Base-by-base conservation (phyloP, 1,140 invertebrate species). In the Diuraphis noxia region DNA sequence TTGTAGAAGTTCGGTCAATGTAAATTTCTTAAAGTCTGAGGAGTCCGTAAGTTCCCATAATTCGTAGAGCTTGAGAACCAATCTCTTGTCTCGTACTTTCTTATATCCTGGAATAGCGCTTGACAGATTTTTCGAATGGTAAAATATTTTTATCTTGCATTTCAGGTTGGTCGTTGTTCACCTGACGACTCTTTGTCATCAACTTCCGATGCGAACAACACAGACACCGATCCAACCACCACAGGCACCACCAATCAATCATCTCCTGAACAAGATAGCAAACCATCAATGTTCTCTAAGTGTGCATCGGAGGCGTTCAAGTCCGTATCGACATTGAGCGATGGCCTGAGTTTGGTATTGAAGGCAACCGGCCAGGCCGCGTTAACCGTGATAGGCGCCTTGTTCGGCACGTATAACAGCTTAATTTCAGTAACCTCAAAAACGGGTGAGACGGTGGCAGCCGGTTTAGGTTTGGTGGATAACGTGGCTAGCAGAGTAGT, bases 401-500 rank as follows among this genome's bases (percentile, higher is more conserved):
- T 86, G 7, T 3, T 86, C 19, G n/a, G 7, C 6, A 0, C n/a
- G n/a, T 34, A 8, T 8, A 5, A 49, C n/a, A 30, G 82, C 17
- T 0, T 34, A 10, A 34, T 19, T 19, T 17, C 0, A 2, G 13
- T n/a, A 5, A 10, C 19, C 34, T n/a, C 84, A 19, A 23, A 5
- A 0, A 49, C 82, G 0, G 41, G 43, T 25, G 19, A 85, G 1
- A 34, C n/a, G n/a, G 0, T 49, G 43, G n/a, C 84, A 5, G 0
- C 17, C 2, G 84, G 84, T 8, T 0, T 21, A 2, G 7, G 25
- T 5, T 8, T 3, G 34, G 41, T 36, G n/a, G 49, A 86, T 34
- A 34, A 23, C 43, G 6, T 0, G 1, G 9, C 43, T n/a, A 0
- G 8, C 7, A 1, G 6, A 0, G 6, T 86, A 19, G 19, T 21